Percentiles rank a stretch among this genome's conserved stretches.
Evolutionary conservation across 2,797 vertebrate species (phyloP).

Genomic region (Eremophila alpestris): DNA sequence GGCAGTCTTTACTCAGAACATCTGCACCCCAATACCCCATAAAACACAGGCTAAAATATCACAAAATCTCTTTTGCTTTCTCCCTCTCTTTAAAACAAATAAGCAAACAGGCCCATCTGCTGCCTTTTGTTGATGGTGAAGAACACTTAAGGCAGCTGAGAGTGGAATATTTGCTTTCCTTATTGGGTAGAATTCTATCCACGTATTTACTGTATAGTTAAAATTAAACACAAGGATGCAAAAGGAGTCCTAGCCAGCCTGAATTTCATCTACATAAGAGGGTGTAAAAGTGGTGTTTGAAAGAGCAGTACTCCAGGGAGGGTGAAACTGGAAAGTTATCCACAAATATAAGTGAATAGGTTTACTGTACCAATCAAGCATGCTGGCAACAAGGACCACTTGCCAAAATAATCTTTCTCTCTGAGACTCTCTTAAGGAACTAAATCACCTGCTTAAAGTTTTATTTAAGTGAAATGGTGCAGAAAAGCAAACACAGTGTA

Average conservation of each 20-base stretch:
- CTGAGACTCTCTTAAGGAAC: slow-evolving; percentile 60
- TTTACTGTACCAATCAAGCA: slow-evolving; percentile 59
- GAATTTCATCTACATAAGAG: slow-evolving; percentile 16
- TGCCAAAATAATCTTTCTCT: slow-evolving; percentile 58
- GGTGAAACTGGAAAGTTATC: slow-evolving; percentile 22
- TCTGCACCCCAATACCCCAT: not conserved
- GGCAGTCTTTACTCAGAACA: not conserved
- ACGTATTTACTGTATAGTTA: slow-evolving; percentile 11
- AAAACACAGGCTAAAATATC: not conserved
- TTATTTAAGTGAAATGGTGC: slow-evolving; percentile 70
- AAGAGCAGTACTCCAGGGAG: slow-evolving; percentile 1
- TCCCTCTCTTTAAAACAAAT: not conserved
- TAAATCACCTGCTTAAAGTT: slow-evolving; percentile 69
- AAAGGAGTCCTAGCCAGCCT: slow-evolving; percentile 1
- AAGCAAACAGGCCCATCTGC: slow-evolving; percentile 8
- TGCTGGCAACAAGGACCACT: slow-evolving; percentile 61
- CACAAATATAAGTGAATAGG: not conserved
- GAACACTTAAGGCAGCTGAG: slow-evolving; percentile 13
- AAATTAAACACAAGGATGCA: slow-evolving; percentile 38
- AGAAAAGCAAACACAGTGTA: slow-evolving; percentile 58
- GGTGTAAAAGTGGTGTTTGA: slow-evolving; percentile 35
- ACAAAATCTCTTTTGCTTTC: not conserved
- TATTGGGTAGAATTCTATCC: not conserved
- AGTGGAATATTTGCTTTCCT: slow-evolving; percentile 2
- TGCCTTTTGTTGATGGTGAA: slow-evolving; percentile 16